Conservation (phyloP, 2,888 invertebrate species). For the Melipona beecheii region DNA sequence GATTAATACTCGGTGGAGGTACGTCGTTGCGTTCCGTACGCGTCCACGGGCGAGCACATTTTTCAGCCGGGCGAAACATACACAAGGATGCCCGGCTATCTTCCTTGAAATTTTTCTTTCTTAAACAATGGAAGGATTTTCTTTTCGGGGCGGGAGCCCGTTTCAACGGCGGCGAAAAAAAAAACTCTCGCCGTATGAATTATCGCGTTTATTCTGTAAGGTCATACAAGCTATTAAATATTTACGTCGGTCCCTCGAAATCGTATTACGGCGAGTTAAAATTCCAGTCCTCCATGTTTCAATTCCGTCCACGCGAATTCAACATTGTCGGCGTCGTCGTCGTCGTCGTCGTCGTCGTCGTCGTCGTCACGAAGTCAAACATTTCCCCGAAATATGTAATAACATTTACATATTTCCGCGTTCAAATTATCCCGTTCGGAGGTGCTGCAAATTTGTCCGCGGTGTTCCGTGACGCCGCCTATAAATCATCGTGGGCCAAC, state of each 20-base stretch:
- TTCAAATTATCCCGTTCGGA: constrained; percentile 36
- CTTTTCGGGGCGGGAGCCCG: neutral
- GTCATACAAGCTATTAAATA: neutral
- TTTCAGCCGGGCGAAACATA: neutral
- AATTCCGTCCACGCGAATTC: constrained; percentile 15
- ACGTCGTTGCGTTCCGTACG: constrained; percentile 30
- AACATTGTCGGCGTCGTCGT: constrained; percentile 16
- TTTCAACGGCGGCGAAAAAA: neutral
- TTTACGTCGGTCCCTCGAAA: constrained; percentile 5
- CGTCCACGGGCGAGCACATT: constrained; percentile 19
- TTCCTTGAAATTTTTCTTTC: neutral
- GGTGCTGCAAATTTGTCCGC: constrained; percentile 37
- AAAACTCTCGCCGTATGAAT: constrained; percentile 3
- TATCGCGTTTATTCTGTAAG: neutral
- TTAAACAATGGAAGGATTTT: neutral
- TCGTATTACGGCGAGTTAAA: constrained; percentile 4
- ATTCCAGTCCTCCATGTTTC: constrained; percentile 21
- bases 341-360: constrained; percentile 18
- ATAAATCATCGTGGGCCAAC: constrained; percentile 38
- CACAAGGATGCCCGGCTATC: neutral
- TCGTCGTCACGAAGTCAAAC: constrained; percentile 26
- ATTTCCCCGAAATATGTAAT: constrained; percentile 35
- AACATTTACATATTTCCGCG: constrained; percentile 44
- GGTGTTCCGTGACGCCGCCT: constrained; percentile 22
- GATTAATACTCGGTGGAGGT: constrained; percentile 58